Conservation (phyloP, 2,888 invertebrate genomes). For the Pterostichus madidus region DNA sequence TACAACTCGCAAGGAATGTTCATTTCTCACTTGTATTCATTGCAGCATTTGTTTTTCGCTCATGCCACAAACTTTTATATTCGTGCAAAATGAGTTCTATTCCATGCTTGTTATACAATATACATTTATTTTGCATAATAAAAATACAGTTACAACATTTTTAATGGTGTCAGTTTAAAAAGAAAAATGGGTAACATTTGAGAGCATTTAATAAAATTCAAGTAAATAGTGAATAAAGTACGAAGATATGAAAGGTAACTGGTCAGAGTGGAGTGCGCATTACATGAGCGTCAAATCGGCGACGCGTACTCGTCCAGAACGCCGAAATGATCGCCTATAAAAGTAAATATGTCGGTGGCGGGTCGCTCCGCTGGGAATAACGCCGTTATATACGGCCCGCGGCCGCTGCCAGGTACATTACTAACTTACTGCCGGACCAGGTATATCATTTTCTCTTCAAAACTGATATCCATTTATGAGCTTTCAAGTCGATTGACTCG, state of each 20-base stretch:
- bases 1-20: no score
- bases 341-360: constrained; percentile 56
- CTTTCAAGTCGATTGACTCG: constrained; percentile 60
- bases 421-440: constrained; percentile 26
- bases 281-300: constrained; percentile 42
- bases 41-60: no score
- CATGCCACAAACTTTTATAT: no score
- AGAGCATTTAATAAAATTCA: constrained; percentile 24
- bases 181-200: not conserved
- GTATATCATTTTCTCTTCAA: constrained; percentile 58
- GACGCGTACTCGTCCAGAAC: constrained; percentile 1
- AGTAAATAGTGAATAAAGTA: constrained; percentile 38
- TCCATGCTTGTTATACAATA: no score
- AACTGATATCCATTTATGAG: constrained; percentile 63
- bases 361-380: constrained; percentile 40
- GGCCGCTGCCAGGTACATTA: constrained; percentile 33
- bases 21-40: no score
- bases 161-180: not conserved
- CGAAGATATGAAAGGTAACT: constrained; percentile 1
- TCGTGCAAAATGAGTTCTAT: no score
- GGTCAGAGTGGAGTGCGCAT: no score
- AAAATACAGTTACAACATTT: no score
- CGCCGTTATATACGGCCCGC: constrained; percentile 40
- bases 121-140: no score
- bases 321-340: constrained; percentile 59